Percentiles rank a stretch among this genome's conserved stretches.
Evolutionary conservation across 2,797 vertebrate species (phyloP).

Genomic region (Anomalospiza imberbis): DNA sequence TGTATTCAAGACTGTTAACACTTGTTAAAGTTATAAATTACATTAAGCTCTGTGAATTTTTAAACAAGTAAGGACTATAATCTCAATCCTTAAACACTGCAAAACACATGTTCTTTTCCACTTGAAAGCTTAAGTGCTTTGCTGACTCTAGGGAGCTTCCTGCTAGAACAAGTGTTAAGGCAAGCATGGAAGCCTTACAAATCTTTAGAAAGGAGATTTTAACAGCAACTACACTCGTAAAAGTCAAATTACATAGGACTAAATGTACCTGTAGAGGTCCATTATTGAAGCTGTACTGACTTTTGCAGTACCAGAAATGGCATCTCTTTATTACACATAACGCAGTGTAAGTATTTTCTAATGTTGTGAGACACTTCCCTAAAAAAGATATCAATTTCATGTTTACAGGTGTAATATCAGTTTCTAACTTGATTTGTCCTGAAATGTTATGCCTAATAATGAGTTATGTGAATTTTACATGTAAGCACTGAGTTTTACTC

Average conservation of each 20-base stretch:
- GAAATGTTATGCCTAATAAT: background rate
- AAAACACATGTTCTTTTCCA: constrained; percentile 50
- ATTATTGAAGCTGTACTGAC: background rate
- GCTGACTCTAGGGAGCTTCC: background rate
- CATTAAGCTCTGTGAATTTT: constrained; percentile 42
- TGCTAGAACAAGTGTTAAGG: background rate
- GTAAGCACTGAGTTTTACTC: background rate
- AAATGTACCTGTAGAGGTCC: background rate
- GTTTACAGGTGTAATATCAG: background rate
- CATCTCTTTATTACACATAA: background rate
- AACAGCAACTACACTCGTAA: background rate
- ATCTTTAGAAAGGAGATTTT: background rate
- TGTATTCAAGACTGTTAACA: background rate
- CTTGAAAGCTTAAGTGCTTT: constrained; percentile 34
- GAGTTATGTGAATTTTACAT: background rate
- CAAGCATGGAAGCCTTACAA: background rate
- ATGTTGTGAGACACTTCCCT: background rate
- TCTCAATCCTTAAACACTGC: constrained; percentile 18
- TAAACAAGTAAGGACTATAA: constrained; percentile 32
- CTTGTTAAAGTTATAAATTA: constrained; percentile 19
- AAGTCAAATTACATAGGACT: background rate
- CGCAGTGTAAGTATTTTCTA: background rate
- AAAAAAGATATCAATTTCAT: background rate
- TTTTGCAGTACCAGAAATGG: background rate
- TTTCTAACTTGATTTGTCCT: background rate